Conservation (phyloP, 2,888 invertebrate genomes). For the Oeneis ivallda region DNA sequence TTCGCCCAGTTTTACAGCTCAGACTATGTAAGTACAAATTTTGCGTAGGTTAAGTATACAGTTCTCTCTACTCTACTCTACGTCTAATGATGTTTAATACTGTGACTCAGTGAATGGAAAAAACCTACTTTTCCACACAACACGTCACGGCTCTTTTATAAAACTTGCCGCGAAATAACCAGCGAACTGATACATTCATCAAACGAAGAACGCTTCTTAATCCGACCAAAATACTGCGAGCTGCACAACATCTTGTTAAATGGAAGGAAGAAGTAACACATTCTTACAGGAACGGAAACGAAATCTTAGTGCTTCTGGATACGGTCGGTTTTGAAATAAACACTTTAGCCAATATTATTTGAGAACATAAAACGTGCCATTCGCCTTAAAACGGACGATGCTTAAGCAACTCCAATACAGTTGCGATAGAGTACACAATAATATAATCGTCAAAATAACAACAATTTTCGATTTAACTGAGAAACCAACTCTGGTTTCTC, state of each 20-base stretch:
- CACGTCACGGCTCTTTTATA: slow-evolving; percentile 52
- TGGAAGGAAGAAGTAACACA: slow-evolving; percentile 54
- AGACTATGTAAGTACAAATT: slow-evolving; percentile 10
- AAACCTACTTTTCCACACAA: slow-evolving; percentile 47
- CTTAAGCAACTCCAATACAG: slow-evolving; percentile 66
- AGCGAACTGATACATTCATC: slow-evolving; percentile 67
- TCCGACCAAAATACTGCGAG: slow-evolving; percentile 66
- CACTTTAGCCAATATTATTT: slow-evolving; percentile 49
- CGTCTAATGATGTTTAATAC: slow-evolving; percentile 39
- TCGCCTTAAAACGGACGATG: slow-evolving; percentile 59
- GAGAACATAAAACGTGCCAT: slow-evolving; percentile 62
- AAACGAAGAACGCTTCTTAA: slow-evolving; percentile 68
- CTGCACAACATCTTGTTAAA: slow-evolving; percentile 64
- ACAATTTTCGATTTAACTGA: slow-evolving; percentile 70
- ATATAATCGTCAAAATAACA: slow-evolving; percentile 65
- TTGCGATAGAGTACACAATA: slow-evolving; percentile 70
- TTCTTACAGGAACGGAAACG: slow-evolving; percentile 44
- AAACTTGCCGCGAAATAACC: slow-evolving; percentile 63
- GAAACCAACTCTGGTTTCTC: slow-evolving; percentile 48
- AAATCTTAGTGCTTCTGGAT: slow-evolving; percentile 52
- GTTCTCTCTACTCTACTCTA: not conserved
- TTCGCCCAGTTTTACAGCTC: slow-evolving; percentile 43
- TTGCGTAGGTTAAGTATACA: slow-evolving; percentile 6
- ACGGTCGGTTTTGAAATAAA: slow-evolving; percentile 53
- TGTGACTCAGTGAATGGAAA: slow-evolving; percentile 47